Evolutionary conservation across 2,888 invertebrate species (phyloP), one percentile per base, ranked within the genome.

Genomic region (Acanthosepion lycidas): DNA sequence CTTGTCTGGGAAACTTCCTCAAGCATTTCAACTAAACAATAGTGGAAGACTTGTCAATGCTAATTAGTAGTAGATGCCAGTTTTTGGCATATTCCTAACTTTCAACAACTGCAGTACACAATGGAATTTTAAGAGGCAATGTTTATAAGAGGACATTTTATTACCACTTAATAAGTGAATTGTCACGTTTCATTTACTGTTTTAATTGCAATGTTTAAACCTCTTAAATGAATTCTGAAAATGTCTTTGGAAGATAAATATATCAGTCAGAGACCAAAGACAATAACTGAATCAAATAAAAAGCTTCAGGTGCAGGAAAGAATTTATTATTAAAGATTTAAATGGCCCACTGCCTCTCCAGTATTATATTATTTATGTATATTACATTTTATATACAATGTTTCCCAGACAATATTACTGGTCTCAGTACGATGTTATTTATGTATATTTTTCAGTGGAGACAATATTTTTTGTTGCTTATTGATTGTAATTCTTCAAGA

Each of bases 81-180:
- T 78, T 78, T 78, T 78, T 78, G 78, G 78, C 78, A 78, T 78
- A 78, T 78, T 78, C n/a, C 3, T 64, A 28, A 78, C 8, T 78
- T 78, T 78, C 78, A 78, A 78, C n/a, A 78, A 64, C 28, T 28
- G 9, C 28, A 78, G 78, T 78, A 28, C n/a, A n/a, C 78, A n/a
- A 78, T 78, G 78, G 78, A 78, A n/a, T 78, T 78, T 78, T n/a
- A 78, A n/a, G 78, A 78, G n/a, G 78, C 78, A 78, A 78, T 78
- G 78, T 78, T 78, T 78, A 78, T 78, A 78, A n/a, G 78, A 28
- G 78, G 78, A 78, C 28, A n/a, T 78, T 8, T 78, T 78, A 28
- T 78, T 78, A 78, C 12, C 78, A 78, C 59, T 59, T 78, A 78
- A 78, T 78, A 78, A n/a, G 23, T 20, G 28, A 78, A 78, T 78